A percentile compares a stretch with the other conserved stretches of the same genome.
phyloP scores from a whole-genome alignment of 2,113 vertebrate species.

The Hucho hucho region DNA sequence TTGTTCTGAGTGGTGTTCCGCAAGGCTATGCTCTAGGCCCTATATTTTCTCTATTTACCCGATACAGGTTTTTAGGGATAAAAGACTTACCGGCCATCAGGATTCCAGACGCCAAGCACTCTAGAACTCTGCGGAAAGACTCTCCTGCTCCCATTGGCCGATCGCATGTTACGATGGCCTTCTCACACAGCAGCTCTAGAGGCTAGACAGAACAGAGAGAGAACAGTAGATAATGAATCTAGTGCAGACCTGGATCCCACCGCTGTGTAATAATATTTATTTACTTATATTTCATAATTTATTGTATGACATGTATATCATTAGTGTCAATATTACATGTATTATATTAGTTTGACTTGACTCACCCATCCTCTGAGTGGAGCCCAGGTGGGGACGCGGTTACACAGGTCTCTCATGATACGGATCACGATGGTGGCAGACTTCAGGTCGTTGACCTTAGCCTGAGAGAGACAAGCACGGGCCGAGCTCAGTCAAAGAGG shows the following conservation, averaged over 20 bases:
- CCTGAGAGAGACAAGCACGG: conserved; percentile 73
- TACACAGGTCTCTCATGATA: conserved; percentile 91
- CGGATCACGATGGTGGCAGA: conserved; percentile 93
- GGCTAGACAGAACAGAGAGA: conserved; percentile 68
- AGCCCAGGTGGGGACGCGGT: conserved; percentile 88
- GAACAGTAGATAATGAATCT: not conserved
- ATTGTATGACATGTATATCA: too few relatives aligned
- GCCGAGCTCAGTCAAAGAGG: conserved; percentile 19
- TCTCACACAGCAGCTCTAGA: conserved; percentile 94
- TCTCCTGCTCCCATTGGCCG: conserved; percentile 89
- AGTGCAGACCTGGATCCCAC: not conserved
- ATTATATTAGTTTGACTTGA: not conserved
- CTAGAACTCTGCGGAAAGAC: conserved; percentile 89
- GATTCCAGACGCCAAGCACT: conserved; percentile 93
- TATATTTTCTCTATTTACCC: not conserved
- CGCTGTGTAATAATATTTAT: too few relatives aligned
- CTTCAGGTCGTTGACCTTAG: conserved; percentile 88
- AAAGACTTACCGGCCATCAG: conserved; percentile 82
- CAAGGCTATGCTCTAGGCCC: not conserved
- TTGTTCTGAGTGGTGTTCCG: not conserved
- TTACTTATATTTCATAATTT: too few relatives aligned
- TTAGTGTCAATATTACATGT: too few relatives aligned
- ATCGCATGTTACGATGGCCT: conserved; percentile 87
- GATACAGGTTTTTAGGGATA: not conserved
- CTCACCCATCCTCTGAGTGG: conserved; percentile 95